Conservation (phyloP, 2,797 vertebrate species). For the Anguilla megastoma region DNA sequence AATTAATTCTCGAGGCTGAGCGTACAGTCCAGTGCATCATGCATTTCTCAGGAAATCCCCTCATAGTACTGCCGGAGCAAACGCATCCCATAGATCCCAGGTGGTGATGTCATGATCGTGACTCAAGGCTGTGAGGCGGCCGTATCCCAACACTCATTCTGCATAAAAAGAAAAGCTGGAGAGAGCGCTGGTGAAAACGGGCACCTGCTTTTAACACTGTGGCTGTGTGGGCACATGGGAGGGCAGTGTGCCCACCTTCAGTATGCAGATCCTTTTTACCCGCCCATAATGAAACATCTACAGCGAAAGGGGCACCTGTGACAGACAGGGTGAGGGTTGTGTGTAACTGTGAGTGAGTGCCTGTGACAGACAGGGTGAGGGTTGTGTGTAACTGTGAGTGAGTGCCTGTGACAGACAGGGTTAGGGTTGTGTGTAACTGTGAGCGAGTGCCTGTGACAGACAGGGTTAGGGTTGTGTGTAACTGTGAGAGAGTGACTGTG, state of each 20-base stretch:
- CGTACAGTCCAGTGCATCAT: background rate
- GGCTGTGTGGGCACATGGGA: background rate
- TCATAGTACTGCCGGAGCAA: background rate
- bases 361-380: no score
- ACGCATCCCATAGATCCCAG: background rate
- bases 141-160: background rate
- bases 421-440: no score
- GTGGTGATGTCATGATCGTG: background rate
- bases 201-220: background rate
- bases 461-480: no score
- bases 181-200: background rate
- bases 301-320: background rate
- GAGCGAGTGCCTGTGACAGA: no score
- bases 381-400: no score
- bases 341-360: background rate
- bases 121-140: background rate
- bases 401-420: no score
- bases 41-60: background rate
- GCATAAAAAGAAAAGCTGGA: background rate
- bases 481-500: no score
- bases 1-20: background rate
- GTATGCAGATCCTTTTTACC: conserved; percentile 1
- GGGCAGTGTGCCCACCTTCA: no score
- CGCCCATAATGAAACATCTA: background rate
- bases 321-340: background rate